Conservation (phyloP, 2,888 invertebrate species). For the Strigamia transsilvanica region DNA sequence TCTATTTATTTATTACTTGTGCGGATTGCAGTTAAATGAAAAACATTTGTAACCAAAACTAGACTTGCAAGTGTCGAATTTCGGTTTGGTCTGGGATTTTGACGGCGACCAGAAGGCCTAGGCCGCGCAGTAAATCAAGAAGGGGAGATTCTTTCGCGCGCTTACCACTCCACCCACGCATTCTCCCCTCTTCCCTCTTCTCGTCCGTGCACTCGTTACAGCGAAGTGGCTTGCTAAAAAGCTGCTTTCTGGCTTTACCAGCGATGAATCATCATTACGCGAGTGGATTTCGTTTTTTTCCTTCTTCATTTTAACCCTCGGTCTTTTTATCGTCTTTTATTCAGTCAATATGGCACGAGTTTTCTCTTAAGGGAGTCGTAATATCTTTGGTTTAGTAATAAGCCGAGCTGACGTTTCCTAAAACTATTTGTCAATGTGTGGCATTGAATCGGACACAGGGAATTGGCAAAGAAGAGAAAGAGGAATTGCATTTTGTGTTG, state of each 20-base stretch:
- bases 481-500: background rate
- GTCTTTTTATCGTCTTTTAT: conserved; percentile 42
- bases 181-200: background rate
- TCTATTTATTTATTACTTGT: conserved; percentile 52
- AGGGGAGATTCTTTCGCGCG: background rate
- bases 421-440: conserved; percentile 12
- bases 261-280: conserved; percentile 39
- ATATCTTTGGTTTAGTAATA: conserved; percentile 38
- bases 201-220: background rate
- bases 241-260: conserved; percentile 7
- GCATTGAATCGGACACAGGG: background rate
- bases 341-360: conserved; percentile 29
- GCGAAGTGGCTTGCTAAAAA: conserved; percentile 26
- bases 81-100: conserved; percentile 50
- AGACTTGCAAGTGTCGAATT: conserved; percentile 32
- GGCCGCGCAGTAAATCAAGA: conserved; percentile 50
- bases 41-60: conserved; percentile 53
- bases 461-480: background rate
- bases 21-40: conserved; percentile 53
- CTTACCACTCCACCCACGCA: conserved; percentile 9
- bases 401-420: conserved; percentile 32
- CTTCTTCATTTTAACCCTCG: conserved; percentile 1
- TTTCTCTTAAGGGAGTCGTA: conserved; percentile 24
- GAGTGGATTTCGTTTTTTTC: conserved; percentile 17
- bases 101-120: conserved; percentile 18